Evolutionary conservation across 2,888 invertebrate species (phyloP), one percentile per base, ranked within the genome.

Genomic region (Stegophylla sp.): DNA sequence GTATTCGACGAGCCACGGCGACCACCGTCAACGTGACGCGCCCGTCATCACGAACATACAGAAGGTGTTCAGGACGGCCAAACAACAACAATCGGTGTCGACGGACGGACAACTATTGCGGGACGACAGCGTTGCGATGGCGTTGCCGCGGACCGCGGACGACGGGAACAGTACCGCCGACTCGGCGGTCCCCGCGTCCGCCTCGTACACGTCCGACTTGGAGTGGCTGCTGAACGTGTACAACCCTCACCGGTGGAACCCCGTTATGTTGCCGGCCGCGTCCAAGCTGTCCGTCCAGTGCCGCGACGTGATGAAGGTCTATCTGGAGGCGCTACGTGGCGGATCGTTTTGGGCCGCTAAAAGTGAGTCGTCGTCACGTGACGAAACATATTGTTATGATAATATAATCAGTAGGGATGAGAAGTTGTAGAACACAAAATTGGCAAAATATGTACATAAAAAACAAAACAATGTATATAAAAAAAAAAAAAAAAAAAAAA

Each of bases 341-440:
- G 93, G 88, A 85, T 88, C 88, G 85, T 87, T 87, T 63, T 94
- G 94, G 94, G 94, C 94, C 13, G 91, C 92, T 51, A 92, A 91
- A 88, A 92, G 94, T 94, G 86, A 91, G 92, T 91, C 7, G 56
- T 48, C 13, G 1, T 15, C 48, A 15, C 13, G 48, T 9, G 1
- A 10, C 3, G n/a, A 43, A 4, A 43, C 43, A 43, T 43, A 43
- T 43, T 43, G 43, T 43, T 43, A 43, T 43, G 43, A 43, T 43
- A 9, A 43, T n/a, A n/a, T n/a, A n/a, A n/a, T n/a, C n/a, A n/a
- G n/a, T n/a, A n/a, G n/a, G n/a, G n/a, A n/a, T n/a, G n/a, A n/a
- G n/a, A n/a, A n/a, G n/a, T n/a, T n/a, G n/a, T n/a, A n/a, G n/a
- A n/a, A n/a, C n/a, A n/a, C n/a, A n/a, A n/a, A n/a, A n/a, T n/a